Percentiles rank a stretch among this genome's conserved stretches.
Conservation (phyloP, 2,888 invertebrate genomes). For the Drosophila lutescens region DNA sequence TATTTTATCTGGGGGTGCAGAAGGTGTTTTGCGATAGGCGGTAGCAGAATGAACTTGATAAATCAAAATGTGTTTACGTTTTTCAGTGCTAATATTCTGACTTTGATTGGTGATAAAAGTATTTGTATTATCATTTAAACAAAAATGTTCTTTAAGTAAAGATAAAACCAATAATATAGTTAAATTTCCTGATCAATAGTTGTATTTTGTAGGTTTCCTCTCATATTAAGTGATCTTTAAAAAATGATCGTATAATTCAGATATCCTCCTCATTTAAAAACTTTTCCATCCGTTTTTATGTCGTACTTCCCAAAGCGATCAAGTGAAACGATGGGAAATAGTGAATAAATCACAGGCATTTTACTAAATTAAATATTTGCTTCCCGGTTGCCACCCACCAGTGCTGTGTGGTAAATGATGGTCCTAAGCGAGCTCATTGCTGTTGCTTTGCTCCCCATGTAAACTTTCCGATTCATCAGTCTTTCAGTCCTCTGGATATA, state of each 20-base stretch:
- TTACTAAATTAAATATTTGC: slow-evolving; percentile 64
- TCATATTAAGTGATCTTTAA: not conserved
- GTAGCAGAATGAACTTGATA: not conserved
- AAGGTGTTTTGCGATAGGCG: not conserved
- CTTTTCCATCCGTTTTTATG: slow-evolving; percentile 23
- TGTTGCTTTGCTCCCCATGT: slow-evolving; percentile 3
- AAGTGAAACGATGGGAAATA: slow-evolving; percentile 56
- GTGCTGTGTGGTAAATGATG: slow-evolving; percentile 3
- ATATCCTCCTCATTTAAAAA: slow-evolving; percentile 8
- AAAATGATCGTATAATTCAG: not conserved
- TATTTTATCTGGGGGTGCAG: not conserved
- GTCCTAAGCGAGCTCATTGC: slow-evolving; percentile 5
- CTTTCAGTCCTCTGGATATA: not conserved
- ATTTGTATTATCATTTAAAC: not conserved
- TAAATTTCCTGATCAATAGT: too few relatives aligned
- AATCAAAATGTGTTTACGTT: not conserved
- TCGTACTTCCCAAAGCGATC: slow-evolving; percentile 52
- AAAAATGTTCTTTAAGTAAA: too few relatives aligned
- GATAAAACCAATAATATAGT: too few relatives aligned
- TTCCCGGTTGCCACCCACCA: slow-evolving; percentile 66
- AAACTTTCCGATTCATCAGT: not conserved
- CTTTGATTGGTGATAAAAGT: not conserved
- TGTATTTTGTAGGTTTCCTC: too few relatives aligned
- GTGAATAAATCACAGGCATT: slow-evolving; percentile 64
- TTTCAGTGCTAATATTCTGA: not conserved